Conservation (phyloP, 1,140 invertebrate genomes). For the Venustaconcha ellipsiformis region DNA sequence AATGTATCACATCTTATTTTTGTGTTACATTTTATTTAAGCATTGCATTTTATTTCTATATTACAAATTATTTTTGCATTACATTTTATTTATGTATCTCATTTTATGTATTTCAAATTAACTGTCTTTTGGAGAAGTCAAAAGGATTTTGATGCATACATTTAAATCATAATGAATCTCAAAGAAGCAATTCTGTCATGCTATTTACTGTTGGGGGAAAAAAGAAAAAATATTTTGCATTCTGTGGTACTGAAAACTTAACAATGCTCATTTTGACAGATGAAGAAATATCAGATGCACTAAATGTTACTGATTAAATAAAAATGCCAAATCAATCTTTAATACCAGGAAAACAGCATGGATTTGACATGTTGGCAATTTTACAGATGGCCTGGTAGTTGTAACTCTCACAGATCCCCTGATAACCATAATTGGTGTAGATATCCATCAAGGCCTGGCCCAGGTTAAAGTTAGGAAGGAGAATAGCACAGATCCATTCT, state of each 20-base stretch:
- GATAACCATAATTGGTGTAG: conserved; percentile 66
- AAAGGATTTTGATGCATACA: no score
- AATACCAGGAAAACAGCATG: conserved; percentile 36
- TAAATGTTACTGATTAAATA: not conserved
- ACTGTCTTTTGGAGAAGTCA: no score
- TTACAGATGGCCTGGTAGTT: conserved; percentile 23
- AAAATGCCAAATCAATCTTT: not conserved
- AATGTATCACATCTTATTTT: no score
- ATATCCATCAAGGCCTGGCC: conserved; percentile 57
- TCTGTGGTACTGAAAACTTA: not conserved
- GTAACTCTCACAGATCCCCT: conserved; percentile 33
- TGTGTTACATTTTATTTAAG: no score
- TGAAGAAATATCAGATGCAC: not conserved
- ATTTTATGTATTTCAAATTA: no score
- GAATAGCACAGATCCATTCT: conserved; percentile 65
- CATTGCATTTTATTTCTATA: no score
- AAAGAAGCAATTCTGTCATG: no score
- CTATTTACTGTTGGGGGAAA: no score
- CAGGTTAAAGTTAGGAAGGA: conserved; percentile 63
- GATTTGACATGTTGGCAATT: conserved; percentile 3
- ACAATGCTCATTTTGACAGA: not conserved
- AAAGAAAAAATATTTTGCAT: no score
- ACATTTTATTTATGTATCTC: no score
- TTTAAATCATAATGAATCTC: no score
- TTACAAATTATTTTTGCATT: no score